A percentile compares a stretch with the other conserved stretches of the same genome.
phyloP scores from a whole-genome alignment of 37 sponge, comb jelly and placozoan species.

The Cliona cf. orientalis region DNA sequence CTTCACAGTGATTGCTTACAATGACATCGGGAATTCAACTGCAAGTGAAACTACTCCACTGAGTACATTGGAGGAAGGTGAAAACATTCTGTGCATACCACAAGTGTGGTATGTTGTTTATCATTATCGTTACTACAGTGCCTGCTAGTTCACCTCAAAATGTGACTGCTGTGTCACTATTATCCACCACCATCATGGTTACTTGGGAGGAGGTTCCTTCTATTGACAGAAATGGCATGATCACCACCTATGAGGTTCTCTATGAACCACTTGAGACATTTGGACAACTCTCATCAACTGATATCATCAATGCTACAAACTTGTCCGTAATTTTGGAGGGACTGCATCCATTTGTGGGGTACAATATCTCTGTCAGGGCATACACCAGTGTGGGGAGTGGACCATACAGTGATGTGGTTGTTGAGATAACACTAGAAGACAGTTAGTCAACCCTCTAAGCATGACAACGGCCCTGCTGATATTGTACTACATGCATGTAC shows the following conservation, averaged over 20 bases:
- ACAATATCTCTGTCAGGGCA: constrained; percentile 23
- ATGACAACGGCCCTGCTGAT: neutral
- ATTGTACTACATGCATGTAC: neutral
- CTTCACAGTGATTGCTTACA: constrained; percentile 63
- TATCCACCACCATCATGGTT: neutral
- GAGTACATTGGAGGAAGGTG: constrained; percentile 50
- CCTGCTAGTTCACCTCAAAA: constrained; percentile 16
- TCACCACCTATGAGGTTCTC: constrained; percentile 19
- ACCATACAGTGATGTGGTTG: constrained; percentile 10
- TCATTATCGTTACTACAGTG: constrained; percentile 5
- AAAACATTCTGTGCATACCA: neutral
- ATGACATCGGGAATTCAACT: constrained; percentile 41
- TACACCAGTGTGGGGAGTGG: constrained; percentile 21
- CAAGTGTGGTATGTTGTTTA: neutral
- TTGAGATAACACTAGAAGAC: constrained; percentile 17
- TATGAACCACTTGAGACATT: constrained; percentile 27
- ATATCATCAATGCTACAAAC: neutral
- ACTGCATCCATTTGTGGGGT: constrained; percentile 5
- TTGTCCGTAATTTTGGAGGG: neutral
- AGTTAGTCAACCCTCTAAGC: neutral
- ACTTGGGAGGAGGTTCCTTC: neutral
- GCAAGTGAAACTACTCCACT: constrained; percentile 19
- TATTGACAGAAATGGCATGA: constrained; percentile 20
- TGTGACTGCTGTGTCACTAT: neutral
- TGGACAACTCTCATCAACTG: neutral